Evolutionary conservation across 2,797 vertebrate genomes (phyloP), one percentile per base, ranked within the genome.

Genomic region (Gymnoscopelus microlampas): DNA sequence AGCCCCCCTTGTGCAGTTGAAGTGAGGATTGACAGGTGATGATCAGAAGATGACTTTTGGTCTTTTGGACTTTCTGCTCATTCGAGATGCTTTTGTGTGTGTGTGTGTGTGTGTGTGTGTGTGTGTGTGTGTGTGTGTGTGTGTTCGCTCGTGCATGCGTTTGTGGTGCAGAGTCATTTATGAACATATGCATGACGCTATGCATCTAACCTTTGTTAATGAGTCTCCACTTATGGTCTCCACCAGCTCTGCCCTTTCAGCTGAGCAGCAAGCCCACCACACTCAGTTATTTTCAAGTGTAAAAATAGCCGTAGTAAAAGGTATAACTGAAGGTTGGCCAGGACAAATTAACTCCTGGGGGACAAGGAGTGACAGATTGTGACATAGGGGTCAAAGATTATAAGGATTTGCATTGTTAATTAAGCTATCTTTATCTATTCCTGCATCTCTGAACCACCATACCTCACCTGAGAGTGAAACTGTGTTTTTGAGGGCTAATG

Each of bases 191-290:
- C 15, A 70, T 13, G 66, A 54, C 15, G 29, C 59, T 69, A 70
- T 44, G 65, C 15, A 35, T 69, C 55, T 81, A 87, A 85, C 84
- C 79, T 87, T 88, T 86, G 60, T 69, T 83, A 87, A 84, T 84
- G 79, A 83, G 66, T 10, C 39, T 44, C 39, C 39, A 9, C 39
- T 44, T 44, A 29, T 29, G 13, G 13, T 54, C 78, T 77, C 78
- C 76, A 74, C 63, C 71, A 71, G 79, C 60, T 79, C 60, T 85
- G 85, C 81, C 83, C 82, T 87, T 86, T 85, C 69, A 35, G 32
- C 24, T 6, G 15, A 69, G 39, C 5, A 13, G 19, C 5, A 39
- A 6, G 24, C 63, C 64, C 48, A 55, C 14, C 70, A 39, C n/a
- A n/a, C 13, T 13, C 49, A 51, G 12, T 51, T 4, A 51, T 51